Conservation (phyloP, 2,888 invertebrate genomes). For the Coenonympha arcania region DNA sequence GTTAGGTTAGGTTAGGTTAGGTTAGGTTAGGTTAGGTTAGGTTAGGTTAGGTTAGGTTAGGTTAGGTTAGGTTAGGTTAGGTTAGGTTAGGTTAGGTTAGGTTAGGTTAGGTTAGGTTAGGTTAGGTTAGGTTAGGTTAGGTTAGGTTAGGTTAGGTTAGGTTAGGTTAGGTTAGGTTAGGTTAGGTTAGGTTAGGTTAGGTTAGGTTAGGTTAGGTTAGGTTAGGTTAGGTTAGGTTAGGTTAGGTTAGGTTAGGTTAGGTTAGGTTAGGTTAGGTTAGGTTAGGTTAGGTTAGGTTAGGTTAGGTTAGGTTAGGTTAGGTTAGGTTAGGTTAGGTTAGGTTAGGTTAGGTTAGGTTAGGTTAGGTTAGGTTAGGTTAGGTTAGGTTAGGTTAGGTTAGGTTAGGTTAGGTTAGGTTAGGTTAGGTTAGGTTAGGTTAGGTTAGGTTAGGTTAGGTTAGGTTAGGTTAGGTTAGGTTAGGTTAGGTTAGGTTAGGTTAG, state of each 20-base stretch:
- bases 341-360: constrained; percentile 18
- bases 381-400: constrained; percentile 20
- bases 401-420: constrained; percentile 26
- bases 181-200: constrained; percentile 28
- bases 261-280: constrained; percentile 27
- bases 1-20: constrained; percentile 18
- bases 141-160: constrained; percentile 28
- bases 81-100: constrained; percentile 26
- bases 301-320: constrained; percentile 28
- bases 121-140: constrained; percentile 31
- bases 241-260: constrained; percentile 12
- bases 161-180: constrained; percentile 26
- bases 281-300: constrained; percentile 30
- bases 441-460: constrained; percentile 12
- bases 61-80: constrained; percentile 26
- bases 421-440: constrained; percentile 26
- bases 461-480: constrained; percentile 31
- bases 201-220: constrained; percentile 29
- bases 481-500: constrained; percentile 28
- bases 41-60: constrained; percentile 20
- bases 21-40: constrained; percentile 19
- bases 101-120: constrained; percentile 12
- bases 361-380: constrained; percentile 19
- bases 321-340: constrained; percentile 24
- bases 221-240: constrained; percentile 28